Evolutionary conservation across 1,140 invertebrate species (phyloP).

Genomic region (Temnothorax curvispinosus): DNA sequence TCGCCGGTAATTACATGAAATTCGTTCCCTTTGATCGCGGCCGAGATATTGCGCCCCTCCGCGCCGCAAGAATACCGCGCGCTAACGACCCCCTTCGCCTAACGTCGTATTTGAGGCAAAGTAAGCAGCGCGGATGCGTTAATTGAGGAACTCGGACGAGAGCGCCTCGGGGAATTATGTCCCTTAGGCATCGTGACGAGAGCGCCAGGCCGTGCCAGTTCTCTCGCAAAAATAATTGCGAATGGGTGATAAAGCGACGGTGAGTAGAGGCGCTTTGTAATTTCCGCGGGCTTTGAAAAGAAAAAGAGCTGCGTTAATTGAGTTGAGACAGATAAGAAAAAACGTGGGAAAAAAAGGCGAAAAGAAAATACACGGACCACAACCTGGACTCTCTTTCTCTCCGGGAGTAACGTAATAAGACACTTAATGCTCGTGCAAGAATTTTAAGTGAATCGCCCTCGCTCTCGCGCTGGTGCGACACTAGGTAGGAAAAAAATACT

Average conservation of each 20-base stretch:
- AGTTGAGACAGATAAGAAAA: constrained; percentile 33
- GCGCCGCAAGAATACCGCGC: constrained; percentile 51
- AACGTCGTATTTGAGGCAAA: constrained; percentile 9
- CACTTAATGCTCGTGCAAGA: constrained; percentile 44
- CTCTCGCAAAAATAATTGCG: constrained; percentile 58
- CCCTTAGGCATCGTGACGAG: constrained; percentile 56
- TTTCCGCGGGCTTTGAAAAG: constrained; percentile 69
- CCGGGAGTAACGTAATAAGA: constrained; percentile 39
- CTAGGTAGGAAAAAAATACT: background rate
- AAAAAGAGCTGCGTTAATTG: constrained; percentile 43
- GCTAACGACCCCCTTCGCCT: constrained; percentile 49
- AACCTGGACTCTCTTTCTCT: background rate
- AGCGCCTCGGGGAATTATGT: constrained; percentile 62
- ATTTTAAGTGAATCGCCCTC: constrained; percentile 45
- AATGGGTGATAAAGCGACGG: constrained; percentile 56
- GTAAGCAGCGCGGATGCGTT: constrained; percentile 42
- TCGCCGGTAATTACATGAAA: constrained; percentile 54
- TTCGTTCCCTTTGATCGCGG: constrained; percentile 57
- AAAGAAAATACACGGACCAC: background rate
- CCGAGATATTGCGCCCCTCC: constrained; percentile 10
- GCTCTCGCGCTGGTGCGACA: background rate
- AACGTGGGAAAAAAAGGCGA: background rate
- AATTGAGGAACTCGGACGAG: constrained; percentile 47
- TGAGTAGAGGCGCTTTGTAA: constrained; percentile 65
- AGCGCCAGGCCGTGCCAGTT: constrained; percentile 14